Evolutionary conservation across 2,113 vertebrate genomes (phyloP).

Genomic region (Tychaedon coryphoeus): DNA sequence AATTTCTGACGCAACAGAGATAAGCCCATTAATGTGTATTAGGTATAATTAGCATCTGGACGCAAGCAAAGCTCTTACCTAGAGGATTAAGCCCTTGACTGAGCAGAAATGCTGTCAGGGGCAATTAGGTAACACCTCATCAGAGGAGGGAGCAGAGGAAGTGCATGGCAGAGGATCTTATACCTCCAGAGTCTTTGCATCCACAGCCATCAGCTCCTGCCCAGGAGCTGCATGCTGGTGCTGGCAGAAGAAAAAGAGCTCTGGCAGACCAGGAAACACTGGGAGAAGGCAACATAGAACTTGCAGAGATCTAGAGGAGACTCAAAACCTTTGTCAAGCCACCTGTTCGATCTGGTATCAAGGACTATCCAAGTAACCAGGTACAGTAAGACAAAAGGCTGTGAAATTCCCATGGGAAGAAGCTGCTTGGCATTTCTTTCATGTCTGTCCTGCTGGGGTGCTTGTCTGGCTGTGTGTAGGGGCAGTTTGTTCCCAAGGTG

Average conservation of each 20-base stretch:
- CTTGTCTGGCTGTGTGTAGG: background rate
- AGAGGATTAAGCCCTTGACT: constrained; percentile 22
- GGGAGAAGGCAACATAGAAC: background rate
- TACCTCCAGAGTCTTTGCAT: background rate
- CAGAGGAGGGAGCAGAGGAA: background rate
- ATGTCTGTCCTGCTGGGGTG: background rate
- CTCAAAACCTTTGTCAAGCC: background rate
- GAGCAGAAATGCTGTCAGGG: constrained; percentile 25
- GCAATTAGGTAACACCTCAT: constrained; percentile 31
- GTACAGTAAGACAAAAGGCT: background rate
- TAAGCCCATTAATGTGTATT: constrained; percentile 40
- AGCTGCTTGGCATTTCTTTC: background rate
- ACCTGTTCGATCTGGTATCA: background rate
- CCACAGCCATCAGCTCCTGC: background rate
- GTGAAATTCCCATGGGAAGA: background rate
- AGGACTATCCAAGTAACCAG: background rate
- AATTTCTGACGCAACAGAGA: constrained; percentile 38
- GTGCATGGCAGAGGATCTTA: background rate
- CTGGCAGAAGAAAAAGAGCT: background rate
- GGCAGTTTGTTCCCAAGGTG: background rate
- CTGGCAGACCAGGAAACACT: background rate
- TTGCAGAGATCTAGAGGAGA: background rate
- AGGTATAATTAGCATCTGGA: constrained; percentile 63
- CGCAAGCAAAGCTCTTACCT: constrained; percentile 37
- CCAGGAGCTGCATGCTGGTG: background rate